Conservation (phyloP, 2,888 invertebrate genomes). For the Oligia latruncula region DNA sequence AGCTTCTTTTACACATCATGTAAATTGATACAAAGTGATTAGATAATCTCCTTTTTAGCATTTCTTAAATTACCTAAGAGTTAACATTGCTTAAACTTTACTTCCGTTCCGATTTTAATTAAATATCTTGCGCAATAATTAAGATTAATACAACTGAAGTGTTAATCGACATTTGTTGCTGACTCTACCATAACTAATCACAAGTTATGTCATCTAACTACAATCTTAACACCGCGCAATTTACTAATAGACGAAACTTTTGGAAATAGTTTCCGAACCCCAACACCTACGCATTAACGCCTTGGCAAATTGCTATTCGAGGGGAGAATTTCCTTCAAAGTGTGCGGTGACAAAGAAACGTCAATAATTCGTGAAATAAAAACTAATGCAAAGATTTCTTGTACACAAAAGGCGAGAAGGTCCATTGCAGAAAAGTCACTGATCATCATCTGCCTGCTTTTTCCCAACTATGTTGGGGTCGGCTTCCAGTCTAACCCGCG, state of each 20-base stretch:
- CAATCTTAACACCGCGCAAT: background rate
- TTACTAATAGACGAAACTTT: background rate
- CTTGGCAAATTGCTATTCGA: constrained; percentile 7
- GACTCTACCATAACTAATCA: background rate
- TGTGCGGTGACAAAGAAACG: background rate
- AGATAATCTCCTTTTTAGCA: too few species aligned
- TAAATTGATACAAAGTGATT: too few species aligned
- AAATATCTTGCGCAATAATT: too few species aligned
- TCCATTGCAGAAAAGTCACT: background rate
- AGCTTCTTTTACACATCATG: too few species aligned
- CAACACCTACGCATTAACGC: constrained; percentile 29
- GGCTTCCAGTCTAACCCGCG: background rate
- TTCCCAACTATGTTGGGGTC: too few species aligned
- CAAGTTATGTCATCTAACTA: background rate
- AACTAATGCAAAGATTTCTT: background rate
- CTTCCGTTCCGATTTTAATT: too few species aligned
- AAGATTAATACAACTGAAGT: too few species aligned
- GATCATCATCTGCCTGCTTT: background rate
- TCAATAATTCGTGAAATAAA: background rate
- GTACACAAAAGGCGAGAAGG: background rate
- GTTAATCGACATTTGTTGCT: too few species aligned
- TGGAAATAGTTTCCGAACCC: constrained; percentile 8
- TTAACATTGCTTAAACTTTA: too few species aligned
- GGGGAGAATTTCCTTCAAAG: background rate
- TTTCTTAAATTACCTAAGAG: too few species aligned